Base-by-base conservation (phyloP, 1,140 invertebrate genomes). In the Condylostylus longicornis region DNA sequence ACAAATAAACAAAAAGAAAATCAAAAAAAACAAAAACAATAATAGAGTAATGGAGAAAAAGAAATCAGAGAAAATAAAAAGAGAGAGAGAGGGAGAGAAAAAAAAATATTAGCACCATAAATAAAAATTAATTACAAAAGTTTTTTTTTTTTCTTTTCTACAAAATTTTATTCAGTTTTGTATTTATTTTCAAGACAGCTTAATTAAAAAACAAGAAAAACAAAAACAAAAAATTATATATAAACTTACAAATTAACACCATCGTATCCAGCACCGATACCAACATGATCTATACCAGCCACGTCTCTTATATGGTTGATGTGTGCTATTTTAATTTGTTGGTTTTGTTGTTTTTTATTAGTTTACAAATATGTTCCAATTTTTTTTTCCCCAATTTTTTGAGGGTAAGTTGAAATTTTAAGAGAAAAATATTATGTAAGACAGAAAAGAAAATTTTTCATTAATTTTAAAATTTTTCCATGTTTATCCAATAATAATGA, bases 281-380 rank as follows among this genome's bases (percentile, higher is more conserved):
- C 82, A 8, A 85, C 77, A 54, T 82, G 77, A 63, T 90, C 82
- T 30, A 84, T 73, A n/a, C 85, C 86, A 21, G 80, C 76, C 42
- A 84, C 68, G 36, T 74, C 70, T 46, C 75, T 75, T 49, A 91
- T 80, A 58, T 90, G 79, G 57, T 89, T 82, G 54, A 89, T 86
- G 58, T 90, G 85, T 58, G 80, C 83, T 88, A 69, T 18, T 68
- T 49, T 38, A 35, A n/a, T n/a, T n/a, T n/a, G n/a, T n/a, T n/a
- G 18, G 18, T 10, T 25, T 30, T 12, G 18, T 13, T 30, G 13
- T 18, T 9, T 32, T 33, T 37, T 20, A 18, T 18, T 18, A 4
- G 20, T 10, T 19, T 18, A 10, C 9, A 18, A 18, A 20, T 19
- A 20, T 19, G n/a, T 25, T 25, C 23, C 10, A 4, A 32, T 15